These are phyloP conservation scores for Chloroceryle aenea DNA, from an alignment of 2,113 vertebrate genomes.

Conservation along the genomic window DNA sequence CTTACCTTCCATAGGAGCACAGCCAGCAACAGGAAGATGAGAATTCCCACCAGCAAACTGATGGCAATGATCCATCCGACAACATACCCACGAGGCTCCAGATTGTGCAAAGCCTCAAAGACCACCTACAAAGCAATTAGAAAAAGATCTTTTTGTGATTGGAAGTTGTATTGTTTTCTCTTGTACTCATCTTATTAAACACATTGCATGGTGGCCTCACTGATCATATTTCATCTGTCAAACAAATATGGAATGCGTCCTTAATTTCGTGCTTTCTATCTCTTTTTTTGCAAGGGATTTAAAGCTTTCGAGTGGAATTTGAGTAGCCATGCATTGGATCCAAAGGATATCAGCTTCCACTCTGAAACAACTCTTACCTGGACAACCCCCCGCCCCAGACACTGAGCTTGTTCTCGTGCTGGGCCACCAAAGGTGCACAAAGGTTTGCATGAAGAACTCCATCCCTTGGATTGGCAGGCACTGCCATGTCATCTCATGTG, in stretches of 20 bases:
- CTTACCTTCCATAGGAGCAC: constrained; percentile 98
- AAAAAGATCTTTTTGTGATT: not conserved
- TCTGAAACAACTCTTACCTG: not conserved
- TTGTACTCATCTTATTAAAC: constrained; percentile 18
- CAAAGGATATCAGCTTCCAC: not conserved
- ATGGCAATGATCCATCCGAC: constrained; percentile 99
- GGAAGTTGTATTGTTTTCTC: constrained; percentile 10
- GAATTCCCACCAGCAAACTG: constrained; percentile 96
- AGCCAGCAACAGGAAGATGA: constrained; percentile 95
- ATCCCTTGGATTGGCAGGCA: not conserved
- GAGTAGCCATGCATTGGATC: not conserved
- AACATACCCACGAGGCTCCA: constrained; percentile 95
- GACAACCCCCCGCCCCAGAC: not conserved
- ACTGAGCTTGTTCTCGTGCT: not conserved
- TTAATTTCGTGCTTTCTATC: not conserved
- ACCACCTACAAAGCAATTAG: constrained; percentile 83
- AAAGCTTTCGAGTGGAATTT: constrained; percentile 19
- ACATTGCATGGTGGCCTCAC: not conserved
- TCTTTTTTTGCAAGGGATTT: not conserved
- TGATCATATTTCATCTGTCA: constrained; percentile 42
- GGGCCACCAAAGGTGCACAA: not conserved
- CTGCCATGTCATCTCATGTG: not conserved
- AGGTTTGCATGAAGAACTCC: not conserved
- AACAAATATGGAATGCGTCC: not conserved
- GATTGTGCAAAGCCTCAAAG: constrained; percentile 96